These are phyloP conservation scores for Danio jaintianensis DNA, from an alignment of 2,797 vertebrate genomes.

Conservation along the genomic window DNA sequence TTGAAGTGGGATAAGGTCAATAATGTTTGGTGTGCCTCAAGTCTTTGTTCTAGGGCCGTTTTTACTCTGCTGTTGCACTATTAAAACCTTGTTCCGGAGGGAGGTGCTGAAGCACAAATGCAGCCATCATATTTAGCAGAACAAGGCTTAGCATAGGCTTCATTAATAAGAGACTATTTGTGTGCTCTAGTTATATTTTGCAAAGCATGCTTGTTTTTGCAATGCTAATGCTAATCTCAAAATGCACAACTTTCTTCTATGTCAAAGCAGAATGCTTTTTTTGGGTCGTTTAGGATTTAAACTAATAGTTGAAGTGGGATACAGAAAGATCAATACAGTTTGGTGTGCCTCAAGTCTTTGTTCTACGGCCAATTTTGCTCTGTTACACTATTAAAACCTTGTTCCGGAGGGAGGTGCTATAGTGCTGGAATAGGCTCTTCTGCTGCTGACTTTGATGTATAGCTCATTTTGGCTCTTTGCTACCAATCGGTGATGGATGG, in stretches of 20 bases:
- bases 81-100: conserved; percentile 33
- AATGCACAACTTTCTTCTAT: too few species aligned
- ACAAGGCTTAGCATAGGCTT: conserved; percentile 20
- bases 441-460: conserved; percentile 81
- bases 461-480: conserved; percentile 69
- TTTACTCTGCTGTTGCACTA: conserved; percentile 29
- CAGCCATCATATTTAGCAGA: not conserved
- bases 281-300: not conserved
- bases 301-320: not conserved
- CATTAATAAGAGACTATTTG: too few species aligned
- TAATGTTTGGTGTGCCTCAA: conserved; percentile 14
- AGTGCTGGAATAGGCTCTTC: conserved; percentile 70
- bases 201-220: not conserved
- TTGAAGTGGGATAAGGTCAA: conserved; percentile 1
- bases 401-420: conserved; percentile 37
- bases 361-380: conserved; percentile 29
- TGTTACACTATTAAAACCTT: conserved; percentile 31
- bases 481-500: conserved; percentile 81
- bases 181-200: conserved; percentile 15
- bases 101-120: conserved; percentile 3
- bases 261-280: not conserved
- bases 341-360: conserved; percentile 26
- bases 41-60: conserved; percentile 28
- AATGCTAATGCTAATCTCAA: too few species aligned
- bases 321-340: not conserved